Evolutionary conservation across 2,113 vertebrate species (phyloP), one percentile per base, ranked within the genome.

Genomic region (Oenanthe melanoleuca): DNA sequence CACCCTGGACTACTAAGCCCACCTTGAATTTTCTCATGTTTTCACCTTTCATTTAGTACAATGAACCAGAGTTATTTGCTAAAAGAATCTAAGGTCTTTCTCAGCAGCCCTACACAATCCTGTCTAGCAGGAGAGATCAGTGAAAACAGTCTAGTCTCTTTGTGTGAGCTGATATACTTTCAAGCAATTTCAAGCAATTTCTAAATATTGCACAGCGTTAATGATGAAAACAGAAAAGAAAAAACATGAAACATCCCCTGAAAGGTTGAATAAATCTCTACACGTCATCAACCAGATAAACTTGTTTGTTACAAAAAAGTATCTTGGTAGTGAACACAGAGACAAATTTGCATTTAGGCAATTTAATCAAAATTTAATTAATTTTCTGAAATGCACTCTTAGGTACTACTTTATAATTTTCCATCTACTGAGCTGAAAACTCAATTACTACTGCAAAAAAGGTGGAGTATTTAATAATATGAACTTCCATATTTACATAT

Each of bases 361-460:
- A 80, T 95, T 79, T 89, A 88, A 88, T 94, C 95, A 66, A 97
- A 96, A 96, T 94, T n/a, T 55, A 64, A 88, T 83, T 92, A 89
- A 42, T 74, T 95, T 70, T 93, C 83, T 95, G 92, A 96, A 97
- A 97, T 94, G 65, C 50, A 89, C 82, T 71, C 86, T 93, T 94
- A 91, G 79, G 20, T 61, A 83, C 79, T 75, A 28, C 28, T 95
- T 94, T 92, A 92, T 88, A 33, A 42, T 89, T 72, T 87, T 94
- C 8, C 94, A 95, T 73, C 59, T 96, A 70, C 9, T 11, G 71
- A 59, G 11, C 67, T 82, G 70, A 95, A 93, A 96, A 96, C 23
- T 97, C 88, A 94, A 57, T 87, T 92, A 75, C 7, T 59, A 86
- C 22, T 34, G 17, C 91, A 96, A 96, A 77, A 96, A 56, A 55